Percentiles rank a stretch among this genome's conserved stretches.
These are phyloP conservation scores for Tenthredo distinguenda DNA, from an alignment of 2,888 invertebrate species.

Conservation along the genomic window DNA sequence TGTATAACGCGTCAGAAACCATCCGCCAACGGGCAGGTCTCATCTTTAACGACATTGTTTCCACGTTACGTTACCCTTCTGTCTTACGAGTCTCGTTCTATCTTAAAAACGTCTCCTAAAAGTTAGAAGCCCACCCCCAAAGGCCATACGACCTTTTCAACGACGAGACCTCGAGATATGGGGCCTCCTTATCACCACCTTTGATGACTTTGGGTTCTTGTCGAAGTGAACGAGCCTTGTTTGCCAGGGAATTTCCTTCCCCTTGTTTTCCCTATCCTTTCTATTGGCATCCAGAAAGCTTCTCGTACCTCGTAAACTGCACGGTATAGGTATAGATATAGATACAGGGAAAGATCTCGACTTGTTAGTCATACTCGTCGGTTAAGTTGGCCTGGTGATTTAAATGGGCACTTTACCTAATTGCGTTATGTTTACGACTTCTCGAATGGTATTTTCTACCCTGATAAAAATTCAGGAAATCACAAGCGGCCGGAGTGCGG, in stretches of 20 bases:
- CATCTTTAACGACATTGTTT: constrained; percentile 55
- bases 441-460: constrained; percentile 55
- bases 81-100: constrained; percentile 64
- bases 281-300: constrained; percentile 33
- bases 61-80: constrained; percentile 65
- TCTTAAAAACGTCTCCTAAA: constrained; percentile 33
- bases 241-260: constrained; percentile 33
- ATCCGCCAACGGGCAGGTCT: constrained; percentile 43
- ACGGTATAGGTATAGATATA: not conserved
- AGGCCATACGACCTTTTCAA: constrained; percentile 30
- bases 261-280: not conserved
- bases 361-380: constrained; percentile 40
- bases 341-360: not conserved
- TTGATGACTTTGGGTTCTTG: constrained; percentile 44
- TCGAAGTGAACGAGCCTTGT: constrained; percentile 40
- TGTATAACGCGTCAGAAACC: not conserved
- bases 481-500: not conserved
- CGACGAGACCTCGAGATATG: constrained; percentile 36
- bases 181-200: constrained; percentile 42
- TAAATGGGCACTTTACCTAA: constrained; percentile 68
- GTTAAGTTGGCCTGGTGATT: constrained; percentile 59
- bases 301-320: constrained; percentile 35
- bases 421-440: constrained; percentile 70
- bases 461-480: constrained; percentile 36
- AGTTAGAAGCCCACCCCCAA: constrained; percentile 7